Base-by-base conservation (phyloP, 1,140 invertebrate genomes). In the Dendrolimus kikuchii region DNA sequence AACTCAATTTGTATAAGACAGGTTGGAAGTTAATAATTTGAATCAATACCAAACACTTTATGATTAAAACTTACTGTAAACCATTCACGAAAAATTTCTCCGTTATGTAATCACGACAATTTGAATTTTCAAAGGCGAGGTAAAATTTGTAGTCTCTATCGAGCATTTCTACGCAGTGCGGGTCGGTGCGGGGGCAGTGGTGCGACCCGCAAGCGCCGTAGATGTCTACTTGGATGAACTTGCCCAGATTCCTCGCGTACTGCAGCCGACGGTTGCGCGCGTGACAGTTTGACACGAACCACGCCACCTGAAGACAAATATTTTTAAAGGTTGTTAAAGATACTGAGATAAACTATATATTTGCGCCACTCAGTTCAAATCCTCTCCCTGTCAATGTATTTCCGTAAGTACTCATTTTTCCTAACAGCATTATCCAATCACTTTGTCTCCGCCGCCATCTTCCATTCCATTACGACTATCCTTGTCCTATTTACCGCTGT, bases 41-140 rank as follows among this genome's bases (percentile, higher is more conserved):
- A 23, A 23, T 23, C 23, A 23, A 23, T 23, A 23, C 23, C 23
- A 23, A 23, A 23, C 23, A 23, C 23, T 23, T 23, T 23, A 7
- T 5, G 23, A 9, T 5, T 9, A 10, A 54, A 53, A 83, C 90
- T 90, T 89, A 95, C 94, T 93, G 91, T 10, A 98, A 88, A 49
- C 95, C 96, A 78, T 98, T 98, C 43, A 97, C 94, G 75, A 96
- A 99, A 77, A 98, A 97, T 77, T 99, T 99, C 77, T 99, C 98
- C 0, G 97, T 99, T 46, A 99, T 95, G 78, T 99, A 99, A 82
- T 99, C 97, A 49, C 92, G 90, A 81, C 98, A 99, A 68, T 99
- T 97, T 0, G 96, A 97, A 84, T 99, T 99, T 86, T 98, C 96
- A 76, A 99, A 99, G 0, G 97, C 95, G 46, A 99, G 89, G 82